Evolutionary conservation across 2,888 invertebrate genomes (phyloP).

Genomic region (Rotaria sp.): DNA sequence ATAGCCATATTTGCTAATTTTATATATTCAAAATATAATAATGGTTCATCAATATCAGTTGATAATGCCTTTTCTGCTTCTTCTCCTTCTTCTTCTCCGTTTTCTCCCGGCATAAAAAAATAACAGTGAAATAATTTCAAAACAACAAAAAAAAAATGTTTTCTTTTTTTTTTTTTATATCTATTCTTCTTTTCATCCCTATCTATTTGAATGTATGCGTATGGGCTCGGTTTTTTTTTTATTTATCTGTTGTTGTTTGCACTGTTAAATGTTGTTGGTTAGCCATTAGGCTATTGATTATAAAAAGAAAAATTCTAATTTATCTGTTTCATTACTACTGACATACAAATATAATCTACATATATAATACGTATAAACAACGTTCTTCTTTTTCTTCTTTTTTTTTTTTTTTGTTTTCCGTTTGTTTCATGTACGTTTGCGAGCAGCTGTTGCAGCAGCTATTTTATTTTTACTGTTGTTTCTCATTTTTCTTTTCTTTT

Average conservation of each 20-base stretch:
- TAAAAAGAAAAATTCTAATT: neutral
- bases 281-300: neutral
- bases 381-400: neutral
- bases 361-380: slow-evolving; percentile 11
- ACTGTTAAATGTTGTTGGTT: slow-evolving; percentile 11
- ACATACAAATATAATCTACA: neutral
- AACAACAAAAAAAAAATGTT: neutral
- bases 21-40: slow-evolving; percentile 26
- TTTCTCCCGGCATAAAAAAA: slow-evolving; percentile 8
- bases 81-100: neutral
- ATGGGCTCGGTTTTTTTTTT: neutral
- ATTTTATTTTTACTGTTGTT: slow-evolving; percentile 22
- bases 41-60: neutral
- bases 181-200: neutral
- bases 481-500: neutral
- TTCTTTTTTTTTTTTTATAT: neutral
- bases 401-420: neutral
- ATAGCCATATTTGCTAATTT: slow-evolving; percentile 60
- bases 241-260: neutral
- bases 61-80: neutral
- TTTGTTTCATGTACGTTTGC: neutral
- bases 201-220: neutral
- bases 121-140: slow-evolving; percentile 22
- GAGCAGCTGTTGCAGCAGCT: neutral
- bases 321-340: neutral